Base-by-base conservation (phyloP, 2,797 vertebrate species). In the Orientallactaga sibirica region DNA sequence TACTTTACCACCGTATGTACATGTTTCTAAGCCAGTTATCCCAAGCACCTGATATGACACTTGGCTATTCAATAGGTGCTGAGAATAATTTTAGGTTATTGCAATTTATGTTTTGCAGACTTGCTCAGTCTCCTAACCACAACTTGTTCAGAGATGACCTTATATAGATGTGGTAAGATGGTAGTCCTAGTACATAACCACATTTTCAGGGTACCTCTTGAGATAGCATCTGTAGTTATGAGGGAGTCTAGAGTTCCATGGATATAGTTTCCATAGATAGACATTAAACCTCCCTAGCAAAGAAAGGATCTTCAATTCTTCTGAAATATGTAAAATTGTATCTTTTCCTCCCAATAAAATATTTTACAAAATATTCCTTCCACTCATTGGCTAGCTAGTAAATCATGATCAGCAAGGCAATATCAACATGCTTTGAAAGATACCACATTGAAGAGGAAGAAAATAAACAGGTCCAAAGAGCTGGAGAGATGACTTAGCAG, bases 1-100 rank as follows among this genome's bases (percentile, higher is more conserved):
- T 74, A 33, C 11, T 77, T 67, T 64, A 75, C 20, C 25, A 58
- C 74, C n/a, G 55, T 24, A 43, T 75, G 4, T n/a, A 27, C 91
- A 10, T 48, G 27, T 87, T 85, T 92, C 86, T 55, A 82, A 71
- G 16, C 52, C 24, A 87, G 20, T 62, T 18, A 71, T 41, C 41
- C 29, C n/a, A 66, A 71, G 25, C 18, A 62, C 73, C 37, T 82
- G 27, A 16, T 82, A 5, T 41, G 15, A 68, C 70, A 61, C 41
- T 80, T 86, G 66, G 15, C 22, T 86, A 14, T 29, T 74, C 22
- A 70, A 3, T 33, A 92, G 66, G 18, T 70, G 22, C 62, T 81
- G 70, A 71, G 48, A 67, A 70, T 67, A 0, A 29, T 90, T 91
- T 81, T 74, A 27, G 27, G 71, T 95, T 74, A 86, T 82, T 87